Evolutionary conservation across 2,797 vertebrate genomes (phyloP).

Genomic region (Lophotriccus pileatus): DNA sequence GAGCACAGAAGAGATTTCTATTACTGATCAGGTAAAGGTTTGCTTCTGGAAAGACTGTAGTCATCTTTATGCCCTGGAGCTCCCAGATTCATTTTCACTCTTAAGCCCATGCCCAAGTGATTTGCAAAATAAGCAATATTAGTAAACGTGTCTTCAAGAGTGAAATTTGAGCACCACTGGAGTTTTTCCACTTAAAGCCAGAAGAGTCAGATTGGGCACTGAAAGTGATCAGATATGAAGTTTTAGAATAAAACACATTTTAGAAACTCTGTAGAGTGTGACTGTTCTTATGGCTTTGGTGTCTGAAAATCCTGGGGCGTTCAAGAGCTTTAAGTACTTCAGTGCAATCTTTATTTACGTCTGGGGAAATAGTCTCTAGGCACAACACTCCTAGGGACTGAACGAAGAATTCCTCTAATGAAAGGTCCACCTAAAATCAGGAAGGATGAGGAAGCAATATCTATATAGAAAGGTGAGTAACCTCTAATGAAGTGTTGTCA

Average conservation of each 20-base stretch:
- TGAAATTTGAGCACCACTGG: background rate
- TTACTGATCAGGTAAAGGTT: background rate
- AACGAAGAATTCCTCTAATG: background rate
- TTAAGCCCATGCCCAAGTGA: background rate
- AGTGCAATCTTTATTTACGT: background rate
- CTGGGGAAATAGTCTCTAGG: background rate
- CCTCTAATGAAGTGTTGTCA: fast-evolving
- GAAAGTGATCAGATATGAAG: background rate
- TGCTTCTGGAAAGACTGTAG: background rate
- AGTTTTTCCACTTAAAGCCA: background rate
- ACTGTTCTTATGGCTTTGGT: background rate
- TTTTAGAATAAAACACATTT: background rate
- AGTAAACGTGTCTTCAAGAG: background rate
- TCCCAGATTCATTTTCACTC: background rate
- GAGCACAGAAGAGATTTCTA: background rate
- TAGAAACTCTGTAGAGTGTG: background rate
- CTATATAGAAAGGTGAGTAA: background rate
- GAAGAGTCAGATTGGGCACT: background rate
- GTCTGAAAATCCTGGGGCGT: fast-evolving
- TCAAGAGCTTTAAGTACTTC: background rate
- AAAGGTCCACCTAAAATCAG: background rate
- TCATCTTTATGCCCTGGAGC: background rate
- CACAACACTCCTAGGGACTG: background rate
- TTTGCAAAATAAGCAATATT: background rate
- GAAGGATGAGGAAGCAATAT: background rate